Evolutionary conservation across 2,113 vertebrate species (phyloP).

Genomic region (Corythoichthys haematopterus): DNA sequence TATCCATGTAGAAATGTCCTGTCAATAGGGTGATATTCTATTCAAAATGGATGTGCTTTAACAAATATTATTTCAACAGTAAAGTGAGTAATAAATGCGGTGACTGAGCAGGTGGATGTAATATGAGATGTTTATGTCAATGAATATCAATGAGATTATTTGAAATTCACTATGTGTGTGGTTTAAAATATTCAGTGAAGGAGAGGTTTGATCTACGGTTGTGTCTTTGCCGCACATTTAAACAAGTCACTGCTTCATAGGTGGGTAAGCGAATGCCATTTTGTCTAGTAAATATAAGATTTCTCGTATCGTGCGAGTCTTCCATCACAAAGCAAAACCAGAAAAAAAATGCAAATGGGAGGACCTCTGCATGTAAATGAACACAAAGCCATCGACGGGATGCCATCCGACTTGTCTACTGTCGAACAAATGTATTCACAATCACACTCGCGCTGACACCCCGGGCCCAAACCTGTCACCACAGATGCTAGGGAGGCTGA

Average conservation of each 20-base stretch:
- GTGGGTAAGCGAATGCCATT: conserved; percentile 10
- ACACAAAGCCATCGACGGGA: conserved; percentile 16
- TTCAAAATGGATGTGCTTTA: conserved; percentile 43
- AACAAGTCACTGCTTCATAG: background rate
- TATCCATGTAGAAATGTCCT: background rate
- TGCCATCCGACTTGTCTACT: conserved; percentile 52
- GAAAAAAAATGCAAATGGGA: conserved; percentile 28
- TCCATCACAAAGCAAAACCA: conserved; percentile 7
- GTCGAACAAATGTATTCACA: conserved; percentile 60
- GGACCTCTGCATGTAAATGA: conserved; percentile 39
- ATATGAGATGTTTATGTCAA: conserved; percentile 59
- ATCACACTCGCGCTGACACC: conserved; percentile 54
- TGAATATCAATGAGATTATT: conserved; percentile 65
- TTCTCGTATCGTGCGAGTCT: background rate
- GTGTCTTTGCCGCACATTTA: conserved; percentile 7
- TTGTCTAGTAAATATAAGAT: conserved; percentile 2
- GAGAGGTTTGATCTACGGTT: conserved; percentile 31
- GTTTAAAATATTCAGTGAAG: conserved; percentile 49
- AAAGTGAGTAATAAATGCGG: conserved; percentile 43
- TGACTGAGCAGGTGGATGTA: conserved; percentile 57
- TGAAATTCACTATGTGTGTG: conserved; percentile 47
- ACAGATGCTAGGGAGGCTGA: conserved; percentile 53
- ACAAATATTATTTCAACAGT: conserved; percentile 44
- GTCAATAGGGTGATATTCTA: conserved; percentile 22
- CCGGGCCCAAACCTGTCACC: conserved; percentile 50